Conservation (phyloP, 2,888 invertebrate genomes). For the Drosophila leonis region DNA sequence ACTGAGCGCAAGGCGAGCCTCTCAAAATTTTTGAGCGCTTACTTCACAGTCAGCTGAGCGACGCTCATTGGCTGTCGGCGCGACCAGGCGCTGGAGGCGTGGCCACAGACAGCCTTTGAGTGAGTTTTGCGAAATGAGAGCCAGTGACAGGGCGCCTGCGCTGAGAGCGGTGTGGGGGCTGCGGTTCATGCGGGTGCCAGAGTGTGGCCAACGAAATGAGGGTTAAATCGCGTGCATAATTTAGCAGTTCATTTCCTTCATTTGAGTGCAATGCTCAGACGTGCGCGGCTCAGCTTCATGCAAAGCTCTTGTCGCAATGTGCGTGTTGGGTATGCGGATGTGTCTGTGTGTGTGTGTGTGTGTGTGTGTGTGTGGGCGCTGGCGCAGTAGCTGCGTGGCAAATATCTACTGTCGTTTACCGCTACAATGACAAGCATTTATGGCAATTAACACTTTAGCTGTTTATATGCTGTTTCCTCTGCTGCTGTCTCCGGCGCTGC, state of each 20-base stretch:
- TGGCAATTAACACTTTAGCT: constrained; percentile 86
- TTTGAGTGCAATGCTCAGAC: constrained; percentile 75
- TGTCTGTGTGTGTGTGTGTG: constrained; percentile 12
- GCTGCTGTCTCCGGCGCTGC: constrained; percentile 19
- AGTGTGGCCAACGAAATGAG: constrained; percentile 71
- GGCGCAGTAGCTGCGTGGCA: constrained; percentile 83
- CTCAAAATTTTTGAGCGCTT: constrained; percentile 45
- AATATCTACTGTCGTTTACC: constrained; percentile 85
- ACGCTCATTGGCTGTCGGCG: constrained; percentile 38
- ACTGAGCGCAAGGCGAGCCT: constrained; percentile 19
- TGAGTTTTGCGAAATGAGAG: constrained; percentile 52
- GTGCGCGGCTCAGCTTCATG: constrained; percentile 48
- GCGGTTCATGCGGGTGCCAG: constrained; percentile 17
- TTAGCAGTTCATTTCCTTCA: constrained; percentile 82
- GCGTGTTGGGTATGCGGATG: constrained; percentile 8
- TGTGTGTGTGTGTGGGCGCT: constrained; percentile 58
- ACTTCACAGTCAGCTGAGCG: constrained; percentile 17
- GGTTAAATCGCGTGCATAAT: constrained; percentile 83
- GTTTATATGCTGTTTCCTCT: constrained; percentile 80
- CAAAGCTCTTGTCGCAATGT: constrained; percentile 26
- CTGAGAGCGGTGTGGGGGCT: not conserved
- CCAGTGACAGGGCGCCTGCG: constrained; percentile 13
- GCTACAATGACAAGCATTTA: constrained; percentile 86
- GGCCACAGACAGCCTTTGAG: constrained; percentile 40
- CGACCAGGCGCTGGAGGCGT: constrained; percentile 59